Percentiles rank a stretch among this genome's conserved stretches.
Conservation (phyloP, 2,797 vertebrate genomes). For the Pseudopleuronectes americanus region DNA sequence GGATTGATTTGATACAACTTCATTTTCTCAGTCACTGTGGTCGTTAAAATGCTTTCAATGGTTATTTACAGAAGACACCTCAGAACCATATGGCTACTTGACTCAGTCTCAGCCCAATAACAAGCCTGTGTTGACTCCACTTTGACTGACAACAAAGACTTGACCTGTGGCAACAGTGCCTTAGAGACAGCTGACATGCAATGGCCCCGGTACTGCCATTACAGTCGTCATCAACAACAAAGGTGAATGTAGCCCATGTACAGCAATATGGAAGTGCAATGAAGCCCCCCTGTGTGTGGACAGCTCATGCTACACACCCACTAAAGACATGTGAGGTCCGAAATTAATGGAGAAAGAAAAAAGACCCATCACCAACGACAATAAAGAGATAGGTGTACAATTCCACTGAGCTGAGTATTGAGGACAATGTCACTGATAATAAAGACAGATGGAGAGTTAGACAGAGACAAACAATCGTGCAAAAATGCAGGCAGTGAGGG, state of each 20-base stretch:
- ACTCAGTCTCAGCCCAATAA: neutral
- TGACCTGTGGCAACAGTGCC: neutral
- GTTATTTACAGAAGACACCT: too few relatives aligned
- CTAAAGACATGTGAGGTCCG: neutral
- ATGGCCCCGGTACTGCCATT: conserved; percentile 45
- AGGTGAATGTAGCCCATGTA: conserved; percentile 54
- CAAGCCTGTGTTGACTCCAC: conserved; percentile 6
- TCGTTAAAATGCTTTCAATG: neutral
- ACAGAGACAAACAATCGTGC: conserved; percentile 38
- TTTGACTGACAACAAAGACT: conserved; percentile 13
- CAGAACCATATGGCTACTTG: too few relatives aligned
- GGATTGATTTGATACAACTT: neutral
- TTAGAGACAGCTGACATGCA: conserved; percentile 27
- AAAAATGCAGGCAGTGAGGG: conserved; percentile 61
- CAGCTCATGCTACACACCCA: conserved; percentile 20
- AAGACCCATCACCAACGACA: neutral
- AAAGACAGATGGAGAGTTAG: neutral
- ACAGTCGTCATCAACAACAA: conserved; percentile 66
- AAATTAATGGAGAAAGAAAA: conserved; percentile 6
- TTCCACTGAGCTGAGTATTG: conserved; percentile 3
- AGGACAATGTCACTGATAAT: conserved; percentile 5
- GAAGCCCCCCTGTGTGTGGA: conserved; percentile 6
- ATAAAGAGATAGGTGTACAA: neutral
- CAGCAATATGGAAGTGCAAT: conserved; percentile 36
- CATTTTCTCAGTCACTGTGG: accelerated